Evolutionary conservation across 2,888 invertebrate genomes (phyloP), one percentile per base, ranked within the genome.

Genomic region (Aspidiotus destructor): DNA sequence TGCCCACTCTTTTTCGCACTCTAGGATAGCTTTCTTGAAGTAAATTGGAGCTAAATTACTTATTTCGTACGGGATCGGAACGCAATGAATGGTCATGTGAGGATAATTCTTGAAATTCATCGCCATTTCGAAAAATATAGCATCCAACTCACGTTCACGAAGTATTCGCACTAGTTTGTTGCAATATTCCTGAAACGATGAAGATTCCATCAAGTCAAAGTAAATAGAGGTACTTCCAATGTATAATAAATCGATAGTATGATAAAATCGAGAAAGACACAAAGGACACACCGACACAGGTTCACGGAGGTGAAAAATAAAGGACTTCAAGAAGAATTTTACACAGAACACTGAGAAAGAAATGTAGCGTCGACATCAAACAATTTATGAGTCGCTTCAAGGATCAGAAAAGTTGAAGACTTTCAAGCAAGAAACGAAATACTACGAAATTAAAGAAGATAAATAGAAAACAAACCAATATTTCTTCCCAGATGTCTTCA

Each of bases 1-100:
- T 7, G 92, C 84, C 96, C 97, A 99, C 78, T 97, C 96, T 16
- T 85, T 84, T 79, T 96, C 98, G 72, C 92, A 92, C 77, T 99
- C 98, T 74, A 91, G 83, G 69, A 99, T 85, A 0, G 96, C 97
- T 82, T 99, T 99, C 83, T 84, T 76, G 41, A 78, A 72, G 78
- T 95, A 98, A 75, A 98, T 94, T 0, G 96, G 92, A 6, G 93
- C 92, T 79, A 88, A 80, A 74, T 94, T 92, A 1, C 92, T 93
- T 16, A 86, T 82, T 77, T 92, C 90, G 74, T 84, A 83, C 6
- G 88, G 86, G 70, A 95, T 74, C 0, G 98, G 95, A 10, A 98
- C 82, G 80, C 96, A 96, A 75, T 97, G 90, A 62, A 97, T 81
- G 54, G 81, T 81, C 84, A 95, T 86, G 76, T 99, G 98, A 0